Evolutionary conservation across 2,888 invertebrate genomes (phyloP).

Genomic region (Neuroscelio doddi): DNA sequence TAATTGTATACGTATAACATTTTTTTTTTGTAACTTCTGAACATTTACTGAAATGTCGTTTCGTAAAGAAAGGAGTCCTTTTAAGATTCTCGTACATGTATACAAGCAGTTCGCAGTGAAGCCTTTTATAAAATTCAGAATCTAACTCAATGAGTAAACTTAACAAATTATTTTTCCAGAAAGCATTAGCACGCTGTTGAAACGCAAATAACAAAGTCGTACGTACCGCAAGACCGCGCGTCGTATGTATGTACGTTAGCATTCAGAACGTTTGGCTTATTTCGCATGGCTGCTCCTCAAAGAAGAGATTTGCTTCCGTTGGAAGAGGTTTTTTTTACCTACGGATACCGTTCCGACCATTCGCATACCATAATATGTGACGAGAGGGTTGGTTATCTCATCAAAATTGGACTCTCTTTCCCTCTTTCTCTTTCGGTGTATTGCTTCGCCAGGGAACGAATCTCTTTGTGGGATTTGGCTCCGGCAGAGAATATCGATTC

Average conservation of each 20-base stretch:
- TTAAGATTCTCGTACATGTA: too few relatives aligned
- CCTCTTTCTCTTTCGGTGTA: constrained; percentile 48
- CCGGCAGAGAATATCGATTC: constrained; percentile 62
- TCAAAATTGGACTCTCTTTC: constrained; percentile 66
- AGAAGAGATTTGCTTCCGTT: constrained; percentile 70
- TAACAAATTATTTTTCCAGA: constrained; percentile 10
- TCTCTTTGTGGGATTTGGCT: constrained; percentile 68
- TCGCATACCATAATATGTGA: constrained; percentile 61
- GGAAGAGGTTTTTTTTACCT: constrained; percentile 60
- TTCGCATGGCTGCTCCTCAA: constrained; percentile 69
- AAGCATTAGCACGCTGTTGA: constrained; percentile 15
- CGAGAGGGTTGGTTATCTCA: constrained; percentile 69
- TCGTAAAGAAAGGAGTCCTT: too few relatives aligned
- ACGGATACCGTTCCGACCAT: constrained; percentile 53
- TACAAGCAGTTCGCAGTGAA: too few relatives aligned
- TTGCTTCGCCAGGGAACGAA: constrained; percentile 46
- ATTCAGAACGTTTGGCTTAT: constrained; percentile 71
- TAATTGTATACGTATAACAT: too few relatives aligned
- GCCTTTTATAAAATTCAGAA: background rate
- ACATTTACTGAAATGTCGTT: too few relatives aligned
- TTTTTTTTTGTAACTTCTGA: too few relatives aligned
- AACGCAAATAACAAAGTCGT: constrained; percentile 38
- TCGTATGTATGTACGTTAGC: constrained; percentile 67
- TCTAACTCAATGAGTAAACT: constrained; percentile 2
- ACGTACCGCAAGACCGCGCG: constrained; percentile 48